Base-by-base conservation (phyloP, 2,888 invertebrate genomes). In the Lepidochrysops patricia region DNA sequence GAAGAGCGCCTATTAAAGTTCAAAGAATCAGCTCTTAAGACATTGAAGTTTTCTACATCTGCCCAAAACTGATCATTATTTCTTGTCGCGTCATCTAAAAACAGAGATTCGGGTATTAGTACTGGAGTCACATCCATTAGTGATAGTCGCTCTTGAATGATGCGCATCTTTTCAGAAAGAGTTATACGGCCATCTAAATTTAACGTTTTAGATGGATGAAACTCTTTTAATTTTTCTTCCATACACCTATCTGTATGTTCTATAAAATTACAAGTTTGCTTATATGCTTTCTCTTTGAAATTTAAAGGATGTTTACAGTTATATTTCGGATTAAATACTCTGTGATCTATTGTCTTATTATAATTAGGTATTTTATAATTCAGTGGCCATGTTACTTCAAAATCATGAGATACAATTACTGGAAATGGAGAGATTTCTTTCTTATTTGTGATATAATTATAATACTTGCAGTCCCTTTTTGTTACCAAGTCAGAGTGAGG, bases 131-230 rank as follows among this genome's bases (percentile, higher is more conserved):
- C 68, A 25, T 77, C 67, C 60, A 83, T 67, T 29, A 76, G 64
- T 37, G 74, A 43, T 35, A 92, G 72, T 65, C 80, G 84, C 65
- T 87, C 77, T 64, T 79, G 76, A 48, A 92, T 64, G 32, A 89
- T 76, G 65, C 89, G 69, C 68, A 92, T 82, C 86, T 92, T 90
- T 66, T 87, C 76, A 50, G 78, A 71, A 15, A 78, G 66, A 25
- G 88, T 72, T 35, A 79, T 76, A 32, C 92, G 80, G 1, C 91
- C 92, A 74, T 93, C 92, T 52, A 93, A 70, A 76, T 90, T 91
- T 27, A 93, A 80, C 43, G 91, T 80, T 70, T 79, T 77, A 67
- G 91, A 89, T 0, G 91, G 90, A 69, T 91, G 79, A 70, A 89
- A 91, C 19, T 84, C 76, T 58, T 90, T 72, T 35, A 92, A 71